Conservation (phyloP, 2,113 vertebrate genomes). For the Tragulus kanchil region DNA sequence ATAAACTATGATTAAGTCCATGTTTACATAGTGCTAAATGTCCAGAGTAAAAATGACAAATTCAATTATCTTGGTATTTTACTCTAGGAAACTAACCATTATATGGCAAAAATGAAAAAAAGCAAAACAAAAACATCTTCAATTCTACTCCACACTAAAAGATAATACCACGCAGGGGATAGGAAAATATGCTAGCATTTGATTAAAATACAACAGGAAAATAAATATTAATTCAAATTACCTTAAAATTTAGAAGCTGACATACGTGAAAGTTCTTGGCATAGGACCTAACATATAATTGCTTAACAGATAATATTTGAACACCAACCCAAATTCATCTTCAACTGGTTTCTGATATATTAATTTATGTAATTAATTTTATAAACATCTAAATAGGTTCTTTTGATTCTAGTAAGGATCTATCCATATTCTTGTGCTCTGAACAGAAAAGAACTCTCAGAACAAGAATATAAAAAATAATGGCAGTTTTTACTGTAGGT, state of each 20-base stretch:
- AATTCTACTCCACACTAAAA: not conserved
- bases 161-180: not conserved
- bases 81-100: constrained; percentile 32
- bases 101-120: not conserved
- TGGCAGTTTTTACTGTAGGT: not conserved
- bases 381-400: constrained; percentile 37
- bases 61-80: constrained; percentile 39
- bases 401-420: constrained; percentile 1
- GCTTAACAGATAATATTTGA: constrained; percentile 9
- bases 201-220: constrained; percentile 38
- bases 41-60: constrained; percentile 40
- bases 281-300: not conserved
- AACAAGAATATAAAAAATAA: constrained; percentile 41
- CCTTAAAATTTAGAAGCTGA: constrained; percentile 52
- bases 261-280: constrained; percentile 1
- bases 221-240: not conserved
- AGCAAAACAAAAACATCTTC: not conserved
- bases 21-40: not conserved
- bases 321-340: constrained; percentile 36
- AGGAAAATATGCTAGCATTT: constrained; percentile 31
- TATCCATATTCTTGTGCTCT: not conserved
- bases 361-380: constrained; percentile 27
- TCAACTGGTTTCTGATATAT: not conserved
- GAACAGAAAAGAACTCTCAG: not conserved
- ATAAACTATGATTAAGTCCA: not conserved